Conservation (phyloP, 2,888 invertebrate species). For the Amblyjoppa fuscipennis region DNA sequence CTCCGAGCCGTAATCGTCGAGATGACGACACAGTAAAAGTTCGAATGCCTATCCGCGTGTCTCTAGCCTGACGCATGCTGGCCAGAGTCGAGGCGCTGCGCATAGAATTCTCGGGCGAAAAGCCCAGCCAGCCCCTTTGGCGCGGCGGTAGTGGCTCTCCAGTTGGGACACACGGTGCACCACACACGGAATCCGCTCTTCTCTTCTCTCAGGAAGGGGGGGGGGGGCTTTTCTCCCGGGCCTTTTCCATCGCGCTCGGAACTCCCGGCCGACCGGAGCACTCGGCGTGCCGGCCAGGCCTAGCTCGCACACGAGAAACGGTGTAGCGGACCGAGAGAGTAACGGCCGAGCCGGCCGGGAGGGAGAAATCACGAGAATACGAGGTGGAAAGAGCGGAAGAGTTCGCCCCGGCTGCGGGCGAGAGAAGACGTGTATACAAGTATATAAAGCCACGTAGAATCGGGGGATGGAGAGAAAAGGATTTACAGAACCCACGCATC, state of each 20-base stretch:
- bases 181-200: conserved; percentile 43
- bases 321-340: conserved; percentile 22
- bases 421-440: neutral
- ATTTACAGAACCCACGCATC: conserved; percentile 46
- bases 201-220: neutral
- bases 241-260: conserved; percentile 14
- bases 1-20: neutral
- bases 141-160: conserved; percentile 18
- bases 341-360: neutral
- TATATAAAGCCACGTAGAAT: neutral
- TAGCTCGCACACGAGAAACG: conserved; percentile 53
- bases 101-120: conserved; percentile 27
- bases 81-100: conserved; percentile 6
- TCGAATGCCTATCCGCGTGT: neutral
- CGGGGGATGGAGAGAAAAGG: conserved; percentile 36
- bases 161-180: conserved; percentile 17
- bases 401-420: neutral
- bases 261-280: conserved; percentile 27
- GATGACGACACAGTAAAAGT: neutral
- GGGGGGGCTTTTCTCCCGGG: conserved; percentile 18
- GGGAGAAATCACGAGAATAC: conserved; percentile 44
- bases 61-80: neutral
- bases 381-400: conserved; percentile 11
- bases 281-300: conserved; percentile 53
- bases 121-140: conserved; percentile 48